Percentiles rank a stretch among this genome's conserved stretches.
Conservation (phyloP, 2,113 vertebrate genomes). For the Sylvietta virens region DNA sequence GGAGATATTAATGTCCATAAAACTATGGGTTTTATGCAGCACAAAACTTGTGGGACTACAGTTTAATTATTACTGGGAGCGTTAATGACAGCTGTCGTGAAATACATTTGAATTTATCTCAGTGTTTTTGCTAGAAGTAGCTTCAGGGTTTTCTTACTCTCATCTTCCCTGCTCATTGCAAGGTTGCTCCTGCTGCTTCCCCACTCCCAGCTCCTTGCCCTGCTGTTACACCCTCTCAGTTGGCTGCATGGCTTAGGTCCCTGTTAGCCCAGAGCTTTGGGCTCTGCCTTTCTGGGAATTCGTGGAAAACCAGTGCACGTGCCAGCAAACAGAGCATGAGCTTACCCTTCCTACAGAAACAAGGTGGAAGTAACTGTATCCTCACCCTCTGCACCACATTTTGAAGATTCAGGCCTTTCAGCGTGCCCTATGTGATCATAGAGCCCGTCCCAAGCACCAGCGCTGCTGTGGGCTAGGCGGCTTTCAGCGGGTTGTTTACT, state of each 20-base stretch:
- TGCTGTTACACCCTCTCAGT: rapidly evolving
- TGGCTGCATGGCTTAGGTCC: rapidly evolving
- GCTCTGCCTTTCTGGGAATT: background rate
- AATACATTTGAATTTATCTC: background rate
- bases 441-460: rapidly evolving
- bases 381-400: rapidly evolving
- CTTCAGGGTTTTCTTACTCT: background rate
- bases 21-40: background rate
- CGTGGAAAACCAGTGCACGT: rapidly evolving
- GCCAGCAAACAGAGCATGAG: rapidly evolving
- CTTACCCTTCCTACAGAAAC: background rate
- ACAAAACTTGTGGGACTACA: background rate
- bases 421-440: rapidly evolving
- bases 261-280: background rate
- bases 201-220: background rate
- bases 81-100: background rate
- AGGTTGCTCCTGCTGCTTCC: background rate
- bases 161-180: background rate
- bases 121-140: background rate
- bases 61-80: background rate
- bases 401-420: background rate
- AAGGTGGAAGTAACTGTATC: background rate
- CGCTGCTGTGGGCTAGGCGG: rapidly evolving
- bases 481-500: rapidly evolving
- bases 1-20: background rate